Percentiles rank a stretch among this genome's conserved stretches.
These are phyloP conservation scores for Lepus timidus DNA, from an alignment of 2,113 vertebrate species.

Conservation along the genomic window DNA sequence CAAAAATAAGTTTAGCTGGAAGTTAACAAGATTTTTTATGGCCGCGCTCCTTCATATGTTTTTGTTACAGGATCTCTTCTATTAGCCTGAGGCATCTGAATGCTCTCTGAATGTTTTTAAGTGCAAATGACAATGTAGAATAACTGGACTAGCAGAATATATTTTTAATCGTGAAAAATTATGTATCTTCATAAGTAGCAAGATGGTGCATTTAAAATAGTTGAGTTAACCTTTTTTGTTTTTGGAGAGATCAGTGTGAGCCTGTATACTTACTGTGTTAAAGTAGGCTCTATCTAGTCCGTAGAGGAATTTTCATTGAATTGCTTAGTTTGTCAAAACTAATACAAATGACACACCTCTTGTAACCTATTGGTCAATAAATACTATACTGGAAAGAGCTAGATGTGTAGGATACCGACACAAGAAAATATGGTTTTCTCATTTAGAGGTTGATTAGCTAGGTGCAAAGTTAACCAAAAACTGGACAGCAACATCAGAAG, in stretches of 20 bases:
- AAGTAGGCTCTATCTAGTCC: background rate
- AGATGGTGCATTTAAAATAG: conserved; percentile 6
- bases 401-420: background rate
- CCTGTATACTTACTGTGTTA: background rate
- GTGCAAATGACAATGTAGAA: background rate
- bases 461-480: background rate
- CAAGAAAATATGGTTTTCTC: background rate
- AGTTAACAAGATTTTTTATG: background rate
- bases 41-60: background rate
- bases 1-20: background rate
- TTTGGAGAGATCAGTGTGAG: background rate
- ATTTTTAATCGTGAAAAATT: background rate
- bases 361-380: background rate
- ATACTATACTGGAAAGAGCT: background rate
- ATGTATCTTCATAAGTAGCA: conserved; percentile 7
- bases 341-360: background rate
- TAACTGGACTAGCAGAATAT: background rate
- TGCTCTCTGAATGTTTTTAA: background rate
- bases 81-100: background rate
- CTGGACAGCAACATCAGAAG: background rate
- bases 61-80: background rate
- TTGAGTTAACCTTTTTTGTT: background rate
- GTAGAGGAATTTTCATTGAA: conserved; percentile 6
- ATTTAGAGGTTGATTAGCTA: background rate
- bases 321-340: background rate